These are phyloP conservation scores for Genyomyrus donnyi DNA, from an alignment of 2,113 vertebrate genomes.

Conservation along the genomic window DNA sequence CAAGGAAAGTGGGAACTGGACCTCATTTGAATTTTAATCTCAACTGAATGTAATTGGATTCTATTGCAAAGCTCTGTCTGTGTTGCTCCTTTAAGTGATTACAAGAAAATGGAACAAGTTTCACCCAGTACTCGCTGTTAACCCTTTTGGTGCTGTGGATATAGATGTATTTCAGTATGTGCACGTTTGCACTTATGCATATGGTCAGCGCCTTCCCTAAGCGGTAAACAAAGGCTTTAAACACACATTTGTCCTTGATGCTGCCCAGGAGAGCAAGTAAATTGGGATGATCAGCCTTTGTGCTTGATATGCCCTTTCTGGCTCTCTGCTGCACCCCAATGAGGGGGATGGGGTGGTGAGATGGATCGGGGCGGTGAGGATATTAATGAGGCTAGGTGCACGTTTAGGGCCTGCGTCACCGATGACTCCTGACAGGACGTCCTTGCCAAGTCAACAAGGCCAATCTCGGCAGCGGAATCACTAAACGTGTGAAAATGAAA, in stretches of 20 bases:
- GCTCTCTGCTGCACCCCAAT: not conserved
- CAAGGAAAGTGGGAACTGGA: not conserved
- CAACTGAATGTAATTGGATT: not conserved
- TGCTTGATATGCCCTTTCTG: not conserved
- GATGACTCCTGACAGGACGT: conserved; percentile 56
- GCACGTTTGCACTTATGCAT: not conserved
- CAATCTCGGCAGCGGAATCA: conserved; percentile 58
- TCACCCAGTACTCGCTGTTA: conserved; percentile 23
- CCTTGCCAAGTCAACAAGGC: conserved; percentile 67
- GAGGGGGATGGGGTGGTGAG: not conserved
- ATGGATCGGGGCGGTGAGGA: conserved; percentile 7
- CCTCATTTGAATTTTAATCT: conserved; percentile 14
- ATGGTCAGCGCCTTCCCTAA: not conserved
- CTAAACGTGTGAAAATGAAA: conserved; percentile 19
- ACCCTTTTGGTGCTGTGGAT: not conserved
- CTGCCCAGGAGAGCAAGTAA: not conserved
- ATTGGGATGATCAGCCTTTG: conserved; percentile 10
- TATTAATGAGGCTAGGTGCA: conserved; percentile 21
- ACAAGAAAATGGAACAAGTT: conserved; percentile 31
- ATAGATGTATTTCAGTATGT: not conserved
- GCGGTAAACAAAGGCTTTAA: conserved; percentile 10
- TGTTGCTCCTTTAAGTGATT: not conserved
- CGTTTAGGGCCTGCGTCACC: conserved; percentile 35
- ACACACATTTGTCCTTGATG: conserved; percentile 16
- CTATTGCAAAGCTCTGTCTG: not conserved